Conservation (phyloP, 2,113 vertebrate genomes). For the Tylochromis polylepis region DNA sequence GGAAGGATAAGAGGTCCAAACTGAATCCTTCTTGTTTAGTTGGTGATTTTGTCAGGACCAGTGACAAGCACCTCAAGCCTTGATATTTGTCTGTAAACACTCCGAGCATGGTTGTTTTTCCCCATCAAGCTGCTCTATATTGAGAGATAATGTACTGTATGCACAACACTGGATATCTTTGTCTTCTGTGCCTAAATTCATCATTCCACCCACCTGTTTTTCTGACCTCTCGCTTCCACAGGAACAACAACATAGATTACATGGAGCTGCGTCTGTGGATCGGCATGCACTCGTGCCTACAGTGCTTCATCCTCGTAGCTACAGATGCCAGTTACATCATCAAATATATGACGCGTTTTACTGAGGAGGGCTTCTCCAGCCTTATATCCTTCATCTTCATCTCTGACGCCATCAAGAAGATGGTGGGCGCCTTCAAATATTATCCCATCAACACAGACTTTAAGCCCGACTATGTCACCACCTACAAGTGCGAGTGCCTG, state of each 20-base stretch:
- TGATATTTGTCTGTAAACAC: background rate
- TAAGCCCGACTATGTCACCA: constrained; percentile 88
- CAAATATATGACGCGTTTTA: constrained; percentile 98
- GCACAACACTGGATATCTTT: background rate
- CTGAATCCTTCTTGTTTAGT: background rate
- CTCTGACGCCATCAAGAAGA: constrained; percentile 96
- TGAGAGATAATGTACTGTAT: background rate
- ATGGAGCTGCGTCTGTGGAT: constrained; percentile 99
- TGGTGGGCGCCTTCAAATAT: constrained; percentile 86
- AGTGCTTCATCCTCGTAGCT: constrained; percentile 92
- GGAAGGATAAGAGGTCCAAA: background rate
- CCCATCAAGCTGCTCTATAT: background rate
- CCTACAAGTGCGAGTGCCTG: constrained; percentile 91
- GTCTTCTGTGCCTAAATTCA: background rate
- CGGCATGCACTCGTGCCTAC: constrained; percentile 90
- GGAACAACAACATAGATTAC: constrained; percentile 88
- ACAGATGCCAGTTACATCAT: constrained; percentile 96
- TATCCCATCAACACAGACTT: constrained; percentile 94
- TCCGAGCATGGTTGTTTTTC: background rate
- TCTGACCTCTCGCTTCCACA: constrained; percentile 28
- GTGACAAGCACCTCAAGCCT: background rate
- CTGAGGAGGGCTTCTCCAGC: constrained; percentile 96
- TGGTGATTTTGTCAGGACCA: background rate
- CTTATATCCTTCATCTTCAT: constrained; percentile 99
- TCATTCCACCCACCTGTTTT: background rate